Base-by-base conservation (phyloP, 2,888 invertebrate genomes). In the Diloba caeruleocephala region DNA sequence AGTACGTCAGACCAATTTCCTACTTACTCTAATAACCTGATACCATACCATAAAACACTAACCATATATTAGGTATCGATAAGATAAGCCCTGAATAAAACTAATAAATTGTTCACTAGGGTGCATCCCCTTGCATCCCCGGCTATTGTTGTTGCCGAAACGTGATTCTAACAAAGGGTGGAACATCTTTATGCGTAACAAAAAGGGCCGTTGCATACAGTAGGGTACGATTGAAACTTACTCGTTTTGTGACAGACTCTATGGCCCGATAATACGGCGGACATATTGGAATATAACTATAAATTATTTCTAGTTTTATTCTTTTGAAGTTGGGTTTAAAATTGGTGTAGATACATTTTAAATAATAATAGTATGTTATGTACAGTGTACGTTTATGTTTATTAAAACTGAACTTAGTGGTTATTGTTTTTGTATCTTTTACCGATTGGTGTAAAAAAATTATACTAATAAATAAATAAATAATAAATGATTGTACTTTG, bases 161-260 rank as follows among this genome's bases (percentile, higher is more conserved):
- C 90, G 91, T 91, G 91, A 85, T 79, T 57, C 65, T 53, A 50
- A 91, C 90, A 92, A 91, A 89, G 88, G 91, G 87, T 84, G 74
- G 78, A 43, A 70, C 71, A 71, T 74, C 76, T 82, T 78, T 81
- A 78, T 71, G 74, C 73, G 73, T 79, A 81, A 84, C 84, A 86
- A 85, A n/a, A 79, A 83, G 79, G 75, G 71, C 75, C 66, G 74
- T 71, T 69, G 67, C 61, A 61, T 55, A 55, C 76, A 74, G 71
- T 57, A 74, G 76, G 71, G 74, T 68, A 44, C 67, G 74, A 88
- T 88, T 88, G 82, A 87, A 87, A 80, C 77, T 87, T 89, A 77
- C 78, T 63, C 50, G 57, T 61, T 63, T 69, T 74, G 74, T 82
- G 82, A 81, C 82, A 81, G 75, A 65, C 72, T 62, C 59, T 79